phyloP scores from a whole-genome alignment of 2,888 invertebrate genomes.

The Meta bourneti region DNA sequence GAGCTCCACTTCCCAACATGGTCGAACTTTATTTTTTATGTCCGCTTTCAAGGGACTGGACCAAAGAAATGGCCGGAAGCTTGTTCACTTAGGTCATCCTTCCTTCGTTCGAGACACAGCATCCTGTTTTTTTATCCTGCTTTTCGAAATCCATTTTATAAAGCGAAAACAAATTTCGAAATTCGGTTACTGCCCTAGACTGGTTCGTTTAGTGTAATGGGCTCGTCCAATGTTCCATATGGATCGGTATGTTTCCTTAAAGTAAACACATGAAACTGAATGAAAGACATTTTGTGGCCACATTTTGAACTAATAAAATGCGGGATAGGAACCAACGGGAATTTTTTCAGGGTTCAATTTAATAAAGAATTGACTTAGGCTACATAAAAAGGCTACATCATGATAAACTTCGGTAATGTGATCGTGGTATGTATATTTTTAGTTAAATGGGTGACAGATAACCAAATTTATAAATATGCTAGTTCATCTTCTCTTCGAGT shows the following conservation, averaged over 20 bases:
- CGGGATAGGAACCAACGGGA: no score
- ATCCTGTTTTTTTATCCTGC: background rate
- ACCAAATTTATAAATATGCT: no score
- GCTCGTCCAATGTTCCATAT: background rate
- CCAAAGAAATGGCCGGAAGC: conserved; percentile 55
- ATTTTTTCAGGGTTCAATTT: background rate
- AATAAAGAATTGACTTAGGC: background rate
- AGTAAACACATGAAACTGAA: no score
- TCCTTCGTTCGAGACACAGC: background rate
- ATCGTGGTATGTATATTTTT: no score
- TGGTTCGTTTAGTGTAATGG: background rate
- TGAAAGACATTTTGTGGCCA: no score
- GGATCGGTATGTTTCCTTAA: no score
- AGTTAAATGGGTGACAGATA: no score
- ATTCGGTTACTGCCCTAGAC: background rate
- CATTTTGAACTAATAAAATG: no score
- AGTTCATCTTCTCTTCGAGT: background rate
- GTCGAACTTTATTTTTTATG: conserved; percentile 25
- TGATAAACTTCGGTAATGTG: no score
- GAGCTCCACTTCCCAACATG: conserved; percentile 19
- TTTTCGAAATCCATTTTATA: background rate
- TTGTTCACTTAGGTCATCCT: conserved; percentile 47
- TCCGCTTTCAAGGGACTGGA: conserved; percentile 15
- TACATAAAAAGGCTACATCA: no score
- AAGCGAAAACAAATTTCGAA: background rate